Base-by-base conservation (phyloP, 1,140 invertebrate species). In the Pogonomyrmex barbatus region DNA sequence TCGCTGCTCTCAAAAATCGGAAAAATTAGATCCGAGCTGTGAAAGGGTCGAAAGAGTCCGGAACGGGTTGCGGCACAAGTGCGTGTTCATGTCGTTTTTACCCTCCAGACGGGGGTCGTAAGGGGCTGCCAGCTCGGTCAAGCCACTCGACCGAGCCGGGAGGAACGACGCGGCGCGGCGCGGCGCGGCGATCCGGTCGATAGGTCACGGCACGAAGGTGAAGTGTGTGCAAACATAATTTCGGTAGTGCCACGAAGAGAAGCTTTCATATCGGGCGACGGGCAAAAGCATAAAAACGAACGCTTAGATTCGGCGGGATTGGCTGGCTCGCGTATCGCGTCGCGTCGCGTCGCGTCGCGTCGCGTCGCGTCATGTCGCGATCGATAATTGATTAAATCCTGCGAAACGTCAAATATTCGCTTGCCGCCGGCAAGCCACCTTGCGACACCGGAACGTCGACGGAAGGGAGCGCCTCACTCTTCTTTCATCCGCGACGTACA, bases 191-290 rank as follows among this genome's bases (percentile, higher is more conserved):
- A 47, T 63, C 30, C 86, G 86, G 86, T 88, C 89, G 89, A 90
- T 90, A 90, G 88, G 86, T 85, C 86, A 85, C 75, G 68, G 63
- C 47, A 83, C 60, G 67, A 87, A 71, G 67, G 87, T 71, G 79
- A 85, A 85, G 85, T 89, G 62, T 82, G 85, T 67, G 91, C 81
- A 91, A 91, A 91, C 89, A 91, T 91, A 91, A 91, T 90, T 90
- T 91, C 73, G 86, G 71, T 87, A 88, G 86, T 88, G 90, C 87
- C 87, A 50, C 67, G 68, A 36, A 71, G 58, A 39, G 70, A 67
- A 75, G 71, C 71, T 73, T 73, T 79, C 12, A 56, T 50, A 75
- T 83, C 24, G 56, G 17, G 12, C 17, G 54, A 4, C 10, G 14
- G 77, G 17, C 33, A 24, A 14, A 56, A 39, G 33, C 33, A 60